Evolutionary conservation across 2,888 invertebrate genomes (phyloP).

Genomic region (Neoscelio sp.): DNA sequence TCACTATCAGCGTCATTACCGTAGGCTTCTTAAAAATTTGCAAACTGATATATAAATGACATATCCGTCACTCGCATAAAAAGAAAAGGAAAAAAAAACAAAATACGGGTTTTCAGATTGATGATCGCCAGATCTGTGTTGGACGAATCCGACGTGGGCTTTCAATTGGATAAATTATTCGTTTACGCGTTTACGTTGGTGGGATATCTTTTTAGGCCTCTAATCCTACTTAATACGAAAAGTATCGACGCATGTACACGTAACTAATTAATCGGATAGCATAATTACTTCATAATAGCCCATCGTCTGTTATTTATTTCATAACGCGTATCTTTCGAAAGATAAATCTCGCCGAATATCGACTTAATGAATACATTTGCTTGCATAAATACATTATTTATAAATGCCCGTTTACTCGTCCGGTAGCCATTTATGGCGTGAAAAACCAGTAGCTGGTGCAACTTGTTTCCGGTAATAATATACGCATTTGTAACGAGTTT

Average conservation of each 20-base stretch:
- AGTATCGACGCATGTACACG: too few relatives aligned
- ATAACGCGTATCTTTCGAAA: too few relatives aligned
- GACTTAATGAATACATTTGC: constrained; percentile 29
- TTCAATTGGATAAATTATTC: constrained; percentile 47
- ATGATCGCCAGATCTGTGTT: constrained; percentile 25
- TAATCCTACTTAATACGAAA: constrained; percentile 15
- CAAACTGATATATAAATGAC: constrained; percentile 30
- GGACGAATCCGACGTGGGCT: constrained; percentile 38
- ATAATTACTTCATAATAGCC: constrained; percentile 15
- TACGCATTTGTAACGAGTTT: constrained; percentile 39
- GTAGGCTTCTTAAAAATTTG: constrained; percentile 33
- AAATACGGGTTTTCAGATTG: constrained; percentile 31
- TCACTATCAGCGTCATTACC: not conserved
- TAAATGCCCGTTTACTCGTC: constrained; percentile 1
- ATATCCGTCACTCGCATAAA: constrained; percentile 22
- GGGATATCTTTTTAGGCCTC: constrained; percentile 28
- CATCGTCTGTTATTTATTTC: constrained; percentile 7
- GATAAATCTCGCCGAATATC: too few relatives aligned
- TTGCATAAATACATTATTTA: constrained; percentile 18
- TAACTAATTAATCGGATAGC: constrained; percentile 5
- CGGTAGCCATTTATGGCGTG: constrained; percentile 6
- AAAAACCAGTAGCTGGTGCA: constrained; percentile 35
- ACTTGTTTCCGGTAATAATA: constrained; percentile 45
- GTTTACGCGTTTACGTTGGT: too few relatives aligned
- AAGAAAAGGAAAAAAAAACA: too few relatives aligned